Base-by-base conservation (phyloP, 2,797 vertebrate species). In the Thamnophis elegans region DNA sequence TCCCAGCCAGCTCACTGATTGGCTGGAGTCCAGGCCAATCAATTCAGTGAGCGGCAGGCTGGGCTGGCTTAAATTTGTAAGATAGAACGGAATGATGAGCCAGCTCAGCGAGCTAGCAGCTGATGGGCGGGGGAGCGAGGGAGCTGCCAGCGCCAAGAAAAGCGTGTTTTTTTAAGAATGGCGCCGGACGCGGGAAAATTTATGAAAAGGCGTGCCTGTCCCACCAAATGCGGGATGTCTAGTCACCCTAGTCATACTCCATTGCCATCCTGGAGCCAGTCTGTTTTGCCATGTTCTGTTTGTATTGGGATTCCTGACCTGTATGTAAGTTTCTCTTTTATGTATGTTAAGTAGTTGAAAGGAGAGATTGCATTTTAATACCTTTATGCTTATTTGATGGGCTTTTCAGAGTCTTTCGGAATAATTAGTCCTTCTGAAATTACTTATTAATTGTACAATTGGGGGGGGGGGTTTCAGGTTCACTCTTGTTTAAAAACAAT, bases 331-430 rank as follows among this genome's bases (percentile, higher is more conserved):
- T 14, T 25, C 55, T 28, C 68, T 82, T 94, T 90, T 89, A 62
- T 93, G 92, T 78, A 93, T 87, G 91, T 93, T 92, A 94, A 82
- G 2, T 88, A 28, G 89, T 95, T 91, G 94, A 94, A 94, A 93
- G 55, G 65, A 55, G 0, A 73, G 36, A 93, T 88, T 89, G 91
- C 12, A 85, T 93, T 95, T 96, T 90, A 90, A 91, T 93, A 95
- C 14, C 32, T 62, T 94, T 95, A 90, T 87, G 54, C 88, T 93
- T 91, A 91, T 95, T 92, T 92, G 87, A 93, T 13, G 86, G 5
- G 7, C 91, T 73, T 93, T 93, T 93, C 87, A 51, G 87, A 95
- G 18, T 91, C 55, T 91, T 94, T 91, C 36, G 73, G 65, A 87
- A 78, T 91, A 94, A 91, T n/a, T 73, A 20, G 42, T 89, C 3